phyloP scores from a whole-genome alignment of 2,113 vertebrate species.

The Felis chaus region DNA sequence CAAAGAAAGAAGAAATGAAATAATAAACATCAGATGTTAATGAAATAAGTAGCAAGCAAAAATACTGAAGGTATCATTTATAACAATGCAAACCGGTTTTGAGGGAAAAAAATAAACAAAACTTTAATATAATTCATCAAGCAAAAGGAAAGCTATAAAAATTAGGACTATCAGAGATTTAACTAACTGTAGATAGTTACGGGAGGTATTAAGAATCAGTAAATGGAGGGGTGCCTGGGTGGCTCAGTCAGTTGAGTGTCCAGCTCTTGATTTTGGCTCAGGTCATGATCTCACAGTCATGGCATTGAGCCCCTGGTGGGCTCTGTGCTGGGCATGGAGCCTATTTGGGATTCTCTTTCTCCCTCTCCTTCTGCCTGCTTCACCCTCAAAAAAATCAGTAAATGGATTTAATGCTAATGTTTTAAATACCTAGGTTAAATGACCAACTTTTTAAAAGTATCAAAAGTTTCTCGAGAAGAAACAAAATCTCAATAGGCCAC shows the following conservation, averaged over 20 bases:
- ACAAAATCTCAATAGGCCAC: not conserved
- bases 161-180: not conserved
- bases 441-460: not conserved
- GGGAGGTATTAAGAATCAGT: not conserved
- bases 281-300: no score
- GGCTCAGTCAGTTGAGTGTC: not conserved
- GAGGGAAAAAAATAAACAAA: not conserved
- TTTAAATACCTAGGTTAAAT: not conserved
- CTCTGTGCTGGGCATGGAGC: no score
- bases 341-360: not conserved
- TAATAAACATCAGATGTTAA: not conserved
- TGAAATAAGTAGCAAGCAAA: not conserved
- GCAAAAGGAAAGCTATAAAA: not conserved
- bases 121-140: not conserved
- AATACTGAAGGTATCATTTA: not conserved
- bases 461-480: not conserved
- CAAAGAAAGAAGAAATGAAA: not conserved
- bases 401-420: not conserved
- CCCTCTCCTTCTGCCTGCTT: no score
- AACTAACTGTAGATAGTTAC: not conserved
- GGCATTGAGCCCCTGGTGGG: no score
- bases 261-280: no score
- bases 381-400: not conserved
- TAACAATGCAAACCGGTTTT: not conserved
- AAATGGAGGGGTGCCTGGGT: not conserved